Base-by-base conservation (phyloP, 2,797 vertebrate genomes). In the Lycodopsis pacificus region DNA sequence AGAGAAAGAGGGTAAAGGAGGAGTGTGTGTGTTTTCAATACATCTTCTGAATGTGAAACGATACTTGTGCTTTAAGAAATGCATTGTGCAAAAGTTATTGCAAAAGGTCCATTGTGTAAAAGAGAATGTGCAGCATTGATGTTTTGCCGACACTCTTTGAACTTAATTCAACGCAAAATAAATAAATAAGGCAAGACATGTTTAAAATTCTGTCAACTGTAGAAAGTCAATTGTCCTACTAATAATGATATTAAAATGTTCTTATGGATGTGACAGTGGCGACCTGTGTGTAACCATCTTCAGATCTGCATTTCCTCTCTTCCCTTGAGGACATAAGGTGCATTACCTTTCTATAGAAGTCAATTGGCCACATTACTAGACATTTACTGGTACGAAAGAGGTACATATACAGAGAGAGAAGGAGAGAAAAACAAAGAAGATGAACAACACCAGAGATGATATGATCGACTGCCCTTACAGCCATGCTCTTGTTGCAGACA, bases 21-120 rank as follows among this genome's bases (percentile, higher is more conserved):
- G 40, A 68, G 53, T 65, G 30, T 57, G 34, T 73, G 79, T 74
- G 56, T 70, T 78, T 80, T 53, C 9, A 56, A 51, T 82, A 38
- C 64, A 70, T 14, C 66, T 69, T 77, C 65, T 57, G 25, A 68
- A 32, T 42, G 1, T 40, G 51, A 34, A 48, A 14, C 10, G 7
- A 27, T 7, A 59, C 4, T n/a, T n/a, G 4, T 51, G 42, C 25
- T 32, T 61, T 46, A 67, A 51, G 19, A 53, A 40, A 38, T 40
- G 58, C 38, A 59, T 38, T 11, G 5, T 13, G 56, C 7, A 57
- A 73, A 69, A 36, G 46, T 65, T 38, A 71, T 81, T 7, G 17
- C 12, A 32, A 59, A 46, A 62, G 34, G 46, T 66, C 19, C 61
- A 1, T 51, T 15, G 30, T 15, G 20, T 34, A 20, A 38, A 38